Evolutionary conservation across 2,797 vertebrate species (phyloP), one percentile per base, ranked within the genome.

Genomic region (Propithecus deckenii): DNA sequence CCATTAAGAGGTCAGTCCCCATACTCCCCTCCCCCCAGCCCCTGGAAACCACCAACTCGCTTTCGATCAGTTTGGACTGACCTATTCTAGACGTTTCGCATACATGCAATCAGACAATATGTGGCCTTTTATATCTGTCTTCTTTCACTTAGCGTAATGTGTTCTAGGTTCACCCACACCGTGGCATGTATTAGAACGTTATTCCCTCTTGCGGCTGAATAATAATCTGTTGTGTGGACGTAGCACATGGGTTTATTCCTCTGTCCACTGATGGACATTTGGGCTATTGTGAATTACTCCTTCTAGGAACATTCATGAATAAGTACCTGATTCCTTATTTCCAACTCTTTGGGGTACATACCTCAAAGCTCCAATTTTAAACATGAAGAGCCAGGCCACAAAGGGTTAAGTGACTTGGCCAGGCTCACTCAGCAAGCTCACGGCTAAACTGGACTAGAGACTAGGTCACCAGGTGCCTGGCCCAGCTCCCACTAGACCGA

Each of bases 51-150:
- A 13, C 13, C 57, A 6, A 2, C 22, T 57, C 3, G 9, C 20
- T 57, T n/a, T 25, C 65, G 32, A 7, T 65, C 38, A 12, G 18
- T 9, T 0, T 9, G 5, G 23, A 4, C 30, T 28, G 30, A 4
- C 38, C 52, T 46, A 0, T 25, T 71, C 72, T 13, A 12, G 7
- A 15, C 18, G 9, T 10, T 41, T 57, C 59, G 7, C 0, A 20
- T 22, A 28, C 81, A 1, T 0, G 22, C 23, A 22, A 2, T 35
- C 41, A 6, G 4, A 18, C 2, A 17, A 7, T 1, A 0, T 0
- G 14, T 1, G 2, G 20, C 30, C 75, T 57, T 86, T 22, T 0
- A 0, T 7, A 3, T 30, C 43, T 41, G 57, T 15, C 22, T 69
- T 32, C 22, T 11, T 11, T 71, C 41, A 13, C 9, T 46, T 25